These are phyloP conservation scores for Thymelicus sylvestris DNA, from an alignment of 2,888 invertebrate genomes.

Conservation along the genomic window DNA sequence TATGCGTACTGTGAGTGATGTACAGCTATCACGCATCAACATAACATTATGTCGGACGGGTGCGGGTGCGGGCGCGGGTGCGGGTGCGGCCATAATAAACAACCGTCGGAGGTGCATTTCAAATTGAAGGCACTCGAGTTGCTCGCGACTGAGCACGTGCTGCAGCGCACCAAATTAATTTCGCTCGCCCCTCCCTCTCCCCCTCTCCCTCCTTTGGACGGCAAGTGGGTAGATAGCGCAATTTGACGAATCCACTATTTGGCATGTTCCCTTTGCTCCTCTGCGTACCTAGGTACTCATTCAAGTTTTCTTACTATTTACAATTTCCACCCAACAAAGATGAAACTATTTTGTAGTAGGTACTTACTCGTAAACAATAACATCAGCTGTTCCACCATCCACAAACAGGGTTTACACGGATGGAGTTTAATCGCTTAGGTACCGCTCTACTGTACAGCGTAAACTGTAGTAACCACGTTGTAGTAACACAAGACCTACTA, in stretches of 20 bases:
- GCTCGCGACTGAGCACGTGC: slow-evolving; percentile 16
- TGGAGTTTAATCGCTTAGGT: too few relatives aligned
- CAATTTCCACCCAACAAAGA: too few relatives aligned
- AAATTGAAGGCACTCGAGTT: slow-evolving; percentile 5
- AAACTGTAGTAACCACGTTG: too few relatives aligned
- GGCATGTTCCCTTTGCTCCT: slow-evolving; percentile 17
- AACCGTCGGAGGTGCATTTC: not conserved
- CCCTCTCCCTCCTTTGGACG: slow-evolving; percentile 8
- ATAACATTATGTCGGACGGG: not conserved
- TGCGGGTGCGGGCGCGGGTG: too few relatives aligned
- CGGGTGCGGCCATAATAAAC: too few relatives aligned
- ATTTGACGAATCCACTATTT: slow-evolving; percentile 38
- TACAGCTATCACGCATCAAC: not conserved
- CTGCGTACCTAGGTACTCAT: not conserved
- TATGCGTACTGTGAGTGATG: too few relatives aligned
- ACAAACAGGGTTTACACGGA: too few relatives aligned
- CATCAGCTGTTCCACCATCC: too few relatives aligned
- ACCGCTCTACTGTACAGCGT: too few relatives aligned
- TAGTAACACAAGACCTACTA: too few relatives aligned
- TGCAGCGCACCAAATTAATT: slow-evolving; percentile 30
- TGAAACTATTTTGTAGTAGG: too few relatives aligned
- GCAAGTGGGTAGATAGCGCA: slow-evolving; percentile 26
- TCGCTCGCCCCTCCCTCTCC: not conserved
- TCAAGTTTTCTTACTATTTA: not conserved
- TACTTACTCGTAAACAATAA: too few relatives aligned